These are phyloP conservation scores for Pantherophis guttatus DNA, from an alignment of 2,113 vertebrate genomes.

Conservation along the genomic window DNA sequence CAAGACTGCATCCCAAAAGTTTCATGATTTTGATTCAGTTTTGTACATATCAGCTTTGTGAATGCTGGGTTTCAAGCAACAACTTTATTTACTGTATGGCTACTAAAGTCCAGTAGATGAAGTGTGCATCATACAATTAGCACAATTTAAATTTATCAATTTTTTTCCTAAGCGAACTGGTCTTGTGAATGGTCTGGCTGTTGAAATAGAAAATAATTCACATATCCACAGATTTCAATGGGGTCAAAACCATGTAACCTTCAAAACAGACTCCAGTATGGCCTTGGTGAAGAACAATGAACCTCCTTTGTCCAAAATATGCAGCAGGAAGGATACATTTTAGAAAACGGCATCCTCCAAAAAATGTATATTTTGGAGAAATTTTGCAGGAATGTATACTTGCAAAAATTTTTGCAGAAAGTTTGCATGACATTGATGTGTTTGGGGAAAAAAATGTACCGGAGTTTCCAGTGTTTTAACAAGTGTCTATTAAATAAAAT, in stretches of 20 bases:
- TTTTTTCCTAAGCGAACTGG: background rate
- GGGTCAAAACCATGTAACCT: background rate
- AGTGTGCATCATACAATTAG: background rate
- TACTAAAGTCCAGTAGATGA: background rate
- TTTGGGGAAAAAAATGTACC: background rate
- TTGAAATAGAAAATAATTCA: background rate
- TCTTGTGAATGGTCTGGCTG: background rate
- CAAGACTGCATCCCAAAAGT: background rate
- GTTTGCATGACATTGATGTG: background rate
- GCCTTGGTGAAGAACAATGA: background rate
- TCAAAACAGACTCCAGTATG: background rate
- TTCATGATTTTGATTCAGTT: slow-evolving; percentile 34
- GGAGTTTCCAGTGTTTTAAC: background rate
- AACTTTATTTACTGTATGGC: slow-evolving; percentile 54
- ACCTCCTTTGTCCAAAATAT: background rate
- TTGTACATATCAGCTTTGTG: slow-evolving; percentile 41
- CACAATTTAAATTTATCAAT: background rate
- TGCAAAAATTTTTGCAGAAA: background rate
- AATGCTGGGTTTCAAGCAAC: slow-evolving; percentile 29
- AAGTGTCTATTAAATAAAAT: background rate
- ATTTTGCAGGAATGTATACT: background rate
- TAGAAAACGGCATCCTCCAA: background rate
- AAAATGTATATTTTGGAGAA: background rate
- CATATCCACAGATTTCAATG: background rate
- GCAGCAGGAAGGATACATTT: background rate